phyloP scores from a whole-genome alignment of 2,888 invertebrate genomes.

The Galeruca laticollis region DNA sequence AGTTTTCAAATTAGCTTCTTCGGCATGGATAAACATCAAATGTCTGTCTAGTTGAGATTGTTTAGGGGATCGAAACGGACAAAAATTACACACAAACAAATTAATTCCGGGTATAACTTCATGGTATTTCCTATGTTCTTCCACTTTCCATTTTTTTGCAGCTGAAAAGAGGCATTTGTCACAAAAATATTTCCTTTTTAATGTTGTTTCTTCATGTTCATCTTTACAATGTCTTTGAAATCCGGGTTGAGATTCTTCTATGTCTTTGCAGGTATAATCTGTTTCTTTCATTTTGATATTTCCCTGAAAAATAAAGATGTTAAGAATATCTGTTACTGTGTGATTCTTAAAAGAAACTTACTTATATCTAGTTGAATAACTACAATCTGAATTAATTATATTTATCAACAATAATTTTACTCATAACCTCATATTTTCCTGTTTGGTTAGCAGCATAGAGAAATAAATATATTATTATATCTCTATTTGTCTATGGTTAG shows the following conservation, averaged over 20 bases:
- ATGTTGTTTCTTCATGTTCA: constrained; percentile 1
- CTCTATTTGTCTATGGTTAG: too few species aligned
- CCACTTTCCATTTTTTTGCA: constrained; percentile 32
- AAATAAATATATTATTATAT: too few species aligned
- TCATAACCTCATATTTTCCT: too few species aligned
- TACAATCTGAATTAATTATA: too few species aligned
- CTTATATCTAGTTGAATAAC: too few species aligned
- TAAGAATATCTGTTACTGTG: neutral
- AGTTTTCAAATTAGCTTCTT: constrained; percentile 14
- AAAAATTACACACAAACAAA: constrained; percentile 18
- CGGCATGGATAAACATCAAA: constrained; percentile 27
- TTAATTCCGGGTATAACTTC: constrained; percentile 21
- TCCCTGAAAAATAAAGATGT: neutral
- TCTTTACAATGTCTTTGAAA: constrained; percentile 31
- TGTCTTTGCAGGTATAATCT: neutral
- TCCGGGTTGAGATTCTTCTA: constrained; percentile 29
- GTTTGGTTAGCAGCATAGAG: too few species aligned
- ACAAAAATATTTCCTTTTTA: constrained; percentile 25
- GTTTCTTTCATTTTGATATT: neutral
- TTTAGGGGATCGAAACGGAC: constrained; percentile 19
- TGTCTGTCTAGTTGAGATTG: constrained; percentile 26
- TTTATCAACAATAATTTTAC: too few species aligned
- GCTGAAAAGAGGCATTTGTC: constrained; percentile 23
- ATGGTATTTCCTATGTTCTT: constrained; percentile 25
- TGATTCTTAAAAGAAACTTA: too few species aligned